Base-by-base conservation (phyloP, 2,888 invertebrate species). In the Chrysopilus asiliformis region DNA sequence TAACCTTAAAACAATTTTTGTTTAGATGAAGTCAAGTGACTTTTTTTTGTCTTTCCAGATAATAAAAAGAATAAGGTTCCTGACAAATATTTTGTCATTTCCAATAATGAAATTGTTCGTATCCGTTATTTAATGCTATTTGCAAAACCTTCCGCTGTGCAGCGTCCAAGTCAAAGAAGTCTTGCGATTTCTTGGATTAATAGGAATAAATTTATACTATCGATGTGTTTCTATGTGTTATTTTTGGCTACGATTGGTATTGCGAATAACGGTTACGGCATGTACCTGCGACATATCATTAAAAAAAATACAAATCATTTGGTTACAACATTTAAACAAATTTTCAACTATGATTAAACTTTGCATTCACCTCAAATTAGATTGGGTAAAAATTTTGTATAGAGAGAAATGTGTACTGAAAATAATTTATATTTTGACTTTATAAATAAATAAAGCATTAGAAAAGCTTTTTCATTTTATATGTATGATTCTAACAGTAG, bases 111-210 rank as follows among this genome's bases (percentile, higher is more conserved):
- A 47, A 65, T 81, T 48, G 71, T 84, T 10, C 69, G 80, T 45
- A 68, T 84, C 14, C 73, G 81, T 43, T 85, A 84, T 57, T 63
- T 87, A 37, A 64, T 86, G 38, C 72, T 86, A 13, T 86, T 83
- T 52, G 68, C 70, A 19, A 67, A 17, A 30, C 27, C 32, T 30
- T 25, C 30, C 27, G n/a, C 30, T 27, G 13, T 34, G 12, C 17
- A 36, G 32, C 9, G n/a, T n/a, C 34, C 30, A 16, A 37, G 27
- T 32, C 41, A 6, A 41, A 46, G 17, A 32, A 42, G 27, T 30
- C 17, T 35, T 10, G 38, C 39, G 8, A n/a, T 45, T 16, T 64
- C 64, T 33, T 79, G 79, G 78, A 52, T 78, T 14, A 63, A 66
- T 28, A 65, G 65, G 43, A 68, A 78, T 55, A 76, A 75, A 52